These are phyloP conservation scores for Oscheius sp. DNA, from an alignment of 2,888 invertebrate genomes.

Conservation along the genomic window DNA sequence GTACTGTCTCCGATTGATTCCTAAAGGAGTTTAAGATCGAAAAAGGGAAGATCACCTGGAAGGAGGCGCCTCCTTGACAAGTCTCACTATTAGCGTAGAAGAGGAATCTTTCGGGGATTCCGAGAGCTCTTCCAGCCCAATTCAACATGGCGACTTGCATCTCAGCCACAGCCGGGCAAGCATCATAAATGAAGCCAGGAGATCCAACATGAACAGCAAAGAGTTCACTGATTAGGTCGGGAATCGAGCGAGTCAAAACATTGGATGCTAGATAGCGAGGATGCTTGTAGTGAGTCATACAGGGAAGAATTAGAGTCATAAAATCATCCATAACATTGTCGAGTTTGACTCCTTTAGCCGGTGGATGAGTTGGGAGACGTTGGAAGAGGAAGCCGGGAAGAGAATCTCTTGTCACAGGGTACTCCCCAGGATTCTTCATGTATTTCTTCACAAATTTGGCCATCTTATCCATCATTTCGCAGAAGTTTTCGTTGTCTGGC, in stretches of 20 bases:
- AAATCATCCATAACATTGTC: not conserved
- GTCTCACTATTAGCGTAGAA: slow-evolving; percentile 21
- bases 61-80: slow-evolving; percentile 10
- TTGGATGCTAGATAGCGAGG: slow-evolving; percentile 10
- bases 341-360: not conserved
- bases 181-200: slow-evolving; percentile 21
- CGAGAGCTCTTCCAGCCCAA: slow-evolving; percentile 23
- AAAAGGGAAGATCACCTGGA: not conserved
- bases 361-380: slow-evolving; percentile 5
- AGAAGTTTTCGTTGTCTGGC: not conserved
- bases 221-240: slow-evolving; percentile 7
- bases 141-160: slow-evolving; percentile 26
- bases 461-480: slow-evolving; percentile 2
- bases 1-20: slow-evolving; percentile 25
- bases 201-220: slow-evolving; percentile 1
- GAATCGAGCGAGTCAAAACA: slow-evolving; percentile 3
- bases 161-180: slow-evolving; percentile 21
- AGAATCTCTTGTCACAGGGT: not conserved
- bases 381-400: slow-evolving; percentile 17
- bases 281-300: slow-evolving; percentile 21
- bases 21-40: not conserved
- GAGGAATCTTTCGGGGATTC: slow-evolving; percentile 16
- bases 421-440: not conserved
- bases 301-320: not conserved
- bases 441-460: slow-evolving; percentile 5